These are phyloP conservation scores for Palythoa grandis DNA, from an alignment of 92 coral and sea anemone species.

Conservation along the genomic window DNA sequence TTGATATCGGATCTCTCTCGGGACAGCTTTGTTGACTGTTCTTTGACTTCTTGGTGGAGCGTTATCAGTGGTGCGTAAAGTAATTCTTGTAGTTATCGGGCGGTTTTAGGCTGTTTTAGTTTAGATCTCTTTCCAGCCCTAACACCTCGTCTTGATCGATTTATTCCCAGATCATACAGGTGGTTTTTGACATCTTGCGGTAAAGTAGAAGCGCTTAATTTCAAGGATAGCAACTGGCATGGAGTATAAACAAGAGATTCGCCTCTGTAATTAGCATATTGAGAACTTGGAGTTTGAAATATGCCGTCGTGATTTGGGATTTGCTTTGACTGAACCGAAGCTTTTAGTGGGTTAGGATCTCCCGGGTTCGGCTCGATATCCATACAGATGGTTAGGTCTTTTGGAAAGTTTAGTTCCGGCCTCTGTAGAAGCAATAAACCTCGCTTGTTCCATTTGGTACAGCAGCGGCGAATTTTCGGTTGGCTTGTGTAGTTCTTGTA, in stretches of 20 bases:
- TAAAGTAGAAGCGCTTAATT: background rate
- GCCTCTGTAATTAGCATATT: slow-evolving; percentile 13
- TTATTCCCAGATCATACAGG: background rate
- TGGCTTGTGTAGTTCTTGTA: slow-evolving; percentile 9
- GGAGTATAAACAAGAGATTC: background rate
- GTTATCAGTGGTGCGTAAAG: background rate
- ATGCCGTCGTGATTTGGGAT: background rate
- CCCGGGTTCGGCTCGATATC: slow-evolving; percentile 8
- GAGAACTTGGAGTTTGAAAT: slow-evolving; percentile 10
- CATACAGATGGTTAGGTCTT: slow-evolving; percentile 19
- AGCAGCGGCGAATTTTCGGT: slow-evolving; percentile 24
- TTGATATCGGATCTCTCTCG: no score
- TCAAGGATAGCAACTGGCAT: slow-evolving; percentile 5
- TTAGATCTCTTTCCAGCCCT: slow-evolving; percentile 7
- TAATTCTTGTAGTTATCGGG: slow-evolving; percentile 3
- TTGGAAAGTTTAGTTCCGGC: background rate
- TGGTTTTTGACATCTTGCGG: background rate
- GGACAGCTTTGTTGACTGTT: no score
- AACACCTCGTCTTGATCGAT: slow-evolving; percentile 5
- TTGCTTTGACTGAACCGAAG: background rate
- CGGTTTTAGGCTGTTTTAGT: background rate
- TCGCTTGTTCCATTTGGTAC: slow-evolving; percentile 9
- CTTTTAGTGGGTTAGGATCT: background rate
- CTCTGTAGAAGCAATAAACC: slow-evolving; percentile 26
- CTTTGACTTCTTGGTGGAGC: slow-evolving; percentile 4